Conservation (phyloP, 2,888 invertebrate genomes). For the Myathropa florea region DNA sequence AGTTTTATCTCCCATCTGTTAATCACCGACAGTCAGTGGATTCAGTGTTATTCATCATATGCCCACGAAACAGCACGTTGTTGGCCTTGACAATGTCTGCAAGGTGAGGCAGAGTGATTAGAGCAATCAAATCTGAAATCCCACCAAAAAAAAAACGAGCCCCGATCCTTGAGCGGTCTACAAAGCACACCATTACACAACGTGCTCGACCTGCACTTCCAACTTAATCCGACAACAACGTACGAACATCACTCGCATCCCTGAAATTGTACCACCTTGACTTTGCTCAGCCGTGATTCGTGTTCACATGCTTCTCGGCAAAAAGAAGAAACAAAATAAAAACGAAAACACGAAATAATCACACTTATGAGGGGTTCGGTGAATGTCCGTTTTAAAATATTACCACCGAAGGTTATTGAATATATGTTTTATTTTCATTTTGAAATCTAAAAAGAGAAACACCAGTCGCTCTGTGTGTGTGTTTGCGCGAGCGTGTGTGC, state of each 20-base stretch:
- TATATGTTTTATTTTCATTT: constrained; percentile 31
- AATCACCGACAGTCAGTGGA: not conserved
- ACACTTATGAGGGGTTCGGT: constrained; percentile 44
- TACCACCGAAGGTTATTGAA: constrained; percentile 51
- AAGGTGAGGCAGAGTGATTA: not conserved
- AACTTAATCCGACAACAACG: not conserved
- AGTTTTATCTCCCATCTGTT: not conserved
- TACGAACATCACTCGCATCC: constrained; percentile 18
- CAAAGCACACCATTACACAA: not conserved
- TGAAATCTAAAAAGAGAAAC: not conserved
- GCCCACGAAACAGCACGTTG: too few relatives aligned
- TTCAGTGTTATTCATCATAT: too few relatives aligned
- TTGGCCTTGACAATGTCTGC: not conserved
- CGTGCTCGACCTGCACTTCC: not conserved
- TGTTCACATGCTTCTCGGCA: constrained; percentile 10
- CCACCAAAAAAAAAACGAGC: too few relatives aligned
- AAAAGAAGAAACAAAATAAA: constrained; percentile 4
- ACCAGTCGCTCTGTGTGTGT: not conserved
- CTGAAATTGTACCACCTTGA: constrained; percentile 52
- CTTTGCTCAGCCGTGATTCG: constrained; percentile 61
- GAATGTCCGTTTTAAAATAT: constrained; percentile 55
- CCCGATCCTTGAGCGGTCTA: too few relatives aligned
- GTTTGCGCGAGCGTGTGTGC: not conserved
- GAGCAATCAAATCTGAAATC: not conserved
- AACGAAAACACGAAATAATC: constrained; percentile 7